Percentiles rank a stretch among this genome's conserved stretches.
phyloP scores from a whole-genome alignment of 2,113 vertebrate genomes.

The Raphicerus campestris region DNA sequence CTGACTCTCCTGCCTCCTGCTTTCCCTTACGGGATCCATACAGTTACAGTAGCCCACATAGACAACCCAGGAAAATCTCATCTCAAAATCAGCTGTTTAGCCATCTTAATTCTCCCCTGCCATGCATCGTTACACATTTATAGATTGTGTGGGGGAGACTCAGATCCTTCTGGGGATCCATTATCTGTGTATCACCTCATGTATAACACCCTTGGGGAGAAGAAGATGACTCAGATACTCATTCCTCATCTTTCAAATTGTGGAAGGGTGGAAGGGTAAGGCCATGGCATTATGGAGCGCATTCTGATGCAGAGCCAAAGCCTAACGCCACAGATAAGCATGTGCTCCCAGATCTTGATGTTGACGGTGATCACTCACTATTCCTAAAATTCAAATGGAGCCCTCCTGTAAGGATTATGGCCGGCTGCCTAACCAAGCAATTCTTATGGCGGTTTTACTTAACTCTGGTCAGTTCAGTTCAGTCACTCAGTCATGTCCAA shows the following conservation, averaged over 20 bases:
- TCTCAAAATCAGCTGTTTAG: neutral
- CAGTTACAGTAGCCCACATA: neutral
- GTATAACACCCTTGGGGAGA: neutral
- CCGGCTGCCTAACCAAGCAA: neutral
- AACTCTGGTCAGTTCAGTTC: neutral
- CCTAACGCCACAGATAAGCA: neutral
- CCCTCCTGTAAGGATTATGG: neutral
- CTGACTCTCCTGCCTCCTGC: neutral
- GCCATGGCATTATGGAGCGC: neutral
- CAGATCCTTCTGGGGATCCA: neutral
- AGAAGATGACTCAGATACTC: neutral
- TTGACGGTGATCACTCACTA: neutral
- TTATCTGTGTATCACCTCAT: neutral
- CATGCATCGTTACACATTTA: neutral
- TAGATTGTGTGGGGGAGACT: neutral
- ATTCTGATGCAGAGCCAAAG: neutral
- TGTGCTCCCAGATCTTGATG: neutral
- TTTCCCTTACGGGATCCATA: neutral
- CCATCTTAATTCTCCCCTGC: neutral
- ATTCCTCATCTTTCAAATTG: neutral
- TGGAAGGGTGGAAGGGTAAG: neutral
- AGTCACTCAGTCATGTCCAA: neutral
- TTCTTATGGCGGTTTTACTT: neutral
- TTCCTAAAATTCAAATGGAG: neutral
- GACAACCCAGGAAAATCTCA: neutral